phyloP scores from a whole-genome alignment of 2,888 invertebrate genomes.

The Cryptus viduatorius region DNA sequence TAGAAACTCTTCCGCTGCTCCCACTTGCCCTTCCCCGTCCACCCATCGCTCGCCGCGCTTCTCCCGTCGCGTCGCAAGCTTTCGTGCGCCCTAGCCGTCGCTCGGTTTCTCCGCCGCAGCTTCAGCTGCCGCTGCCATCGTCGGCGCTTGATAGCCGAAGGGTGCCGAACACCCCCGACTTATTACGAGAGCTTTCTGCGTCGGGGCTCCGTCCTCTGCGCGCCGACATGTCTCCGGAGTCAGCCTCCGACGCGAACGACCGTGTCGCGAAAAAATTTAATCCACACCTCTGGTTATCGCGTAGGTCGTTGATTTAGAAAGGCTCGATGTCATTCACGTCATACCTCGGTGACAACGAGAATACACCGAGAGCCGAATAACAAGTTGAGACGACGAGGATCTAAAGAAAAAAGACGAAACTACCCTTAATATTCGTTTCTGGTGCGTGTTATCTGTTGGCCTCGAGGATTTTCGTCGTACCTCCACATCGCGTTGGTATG shows the following conservation, averaged over 20 bases:
- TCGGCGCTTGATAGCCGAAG: constrained; percentile 63
- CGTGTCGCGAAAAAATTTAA: constrained; percentile 57
- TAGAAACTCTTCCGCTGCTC: constrained; percentile 12
- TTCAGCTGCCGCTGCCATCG: constrained; percentile 41
- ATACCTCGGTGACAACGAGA: no score
- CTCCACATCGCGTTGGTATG: background rate
- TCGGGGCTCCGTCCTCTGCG: constrained; percentile 70
- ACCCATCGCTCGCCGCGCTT: constrained; percentile 26
- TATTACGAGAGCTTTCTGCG: constrained; percentile 71
- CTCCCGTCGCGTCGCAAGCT: constrained; percentile 41
- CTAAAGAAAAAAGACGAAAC: background rate
- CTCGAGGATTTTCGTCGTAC: constrained; percentile 27
- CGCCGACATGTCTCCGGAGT: constrained; percentile 78
- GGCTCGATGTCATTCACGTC: background rate
- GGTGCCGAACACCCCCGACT: constrained; percentile 72
- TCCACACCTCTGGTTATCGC: background rate
- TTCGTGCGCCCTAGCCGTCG: constrained; percentile 50
- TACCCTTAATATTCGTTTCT: background rate
- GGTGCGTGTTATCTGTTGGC: constrained; percentile 32
- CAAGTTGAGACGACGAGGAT: background rate
- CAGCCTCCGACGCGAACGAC: constrained; percentile 75
- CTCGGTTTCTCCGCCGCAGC: constrained; percentile 41
- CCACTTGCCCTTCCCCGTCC: constrained; percentile 20
- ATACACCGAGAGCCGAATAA: no score
- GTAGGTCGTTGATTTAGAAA: constrained; percentile 1